phyloP scores from a whole-genome alignment of 2,797 vertebrate species.

The Ambastaia sidthimunki region DNA sequence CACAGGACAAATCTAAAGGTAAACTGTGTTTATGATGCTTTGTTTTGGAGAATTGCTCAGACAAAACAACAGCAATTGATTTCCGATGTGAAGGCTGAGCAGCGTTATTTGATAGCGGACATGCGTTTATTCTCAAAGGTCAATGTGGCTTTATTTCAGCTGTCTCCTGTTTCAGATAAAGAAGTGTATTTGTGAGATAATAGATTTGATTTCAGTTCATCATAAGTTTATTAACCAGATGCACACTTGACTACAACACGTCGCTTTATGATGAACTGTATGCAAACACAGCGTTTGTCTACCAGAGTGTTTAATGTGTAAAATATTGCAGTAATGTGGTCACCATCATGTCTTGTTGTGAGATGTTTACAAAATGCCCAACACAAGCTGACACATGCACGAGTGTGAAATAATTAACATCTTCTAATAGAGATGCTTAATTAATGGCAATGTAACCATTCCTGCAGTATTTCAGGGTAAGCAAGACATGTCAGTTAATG shows the following conservation, averaged over 20 bases:
- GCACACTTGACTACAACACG: not conserved
- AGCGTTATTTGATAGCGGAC: not conserved
- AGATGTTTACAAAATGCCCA: slow-evolving; percentile 4
- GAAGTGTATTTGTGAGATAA: slow-evolving; percentile 3
- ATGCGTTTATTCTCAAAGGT: not conserved
- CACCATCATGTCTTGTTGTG: not conserved
- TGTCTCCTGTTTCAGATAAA: not conserved
- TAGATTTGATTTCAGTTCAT: slow-evolving; percentile 9
- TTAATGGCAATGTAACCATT: not conserved
- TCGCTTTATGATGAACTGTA: not conserved
- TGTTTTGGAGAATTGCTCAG: not conserved
- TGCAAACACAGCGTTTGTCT: not conserved
- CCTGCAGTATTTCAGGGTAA: not conserved
- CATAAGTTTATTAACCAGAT: not conserved
- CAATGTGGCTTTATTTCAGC: not conserved
- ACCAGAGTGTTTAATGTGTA: not conserved
- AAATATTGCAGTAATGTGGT: not conserved
- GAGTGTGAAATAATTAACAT: not conserved
- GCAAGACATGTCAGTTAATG: not conserved
- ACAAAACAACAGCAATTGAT: not conserved
- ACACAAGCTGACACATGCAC: not conserved
- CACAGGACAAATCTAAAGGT: not conserved
- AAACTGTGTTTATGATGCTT: not conserved
- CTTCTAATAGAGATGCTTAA: not conserved
- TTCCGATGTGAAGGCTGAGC: not conserved